phyloP scores from a whole-genome alignment of 1,140 invertebrate species.

The Papilio dardanus region DNA sequence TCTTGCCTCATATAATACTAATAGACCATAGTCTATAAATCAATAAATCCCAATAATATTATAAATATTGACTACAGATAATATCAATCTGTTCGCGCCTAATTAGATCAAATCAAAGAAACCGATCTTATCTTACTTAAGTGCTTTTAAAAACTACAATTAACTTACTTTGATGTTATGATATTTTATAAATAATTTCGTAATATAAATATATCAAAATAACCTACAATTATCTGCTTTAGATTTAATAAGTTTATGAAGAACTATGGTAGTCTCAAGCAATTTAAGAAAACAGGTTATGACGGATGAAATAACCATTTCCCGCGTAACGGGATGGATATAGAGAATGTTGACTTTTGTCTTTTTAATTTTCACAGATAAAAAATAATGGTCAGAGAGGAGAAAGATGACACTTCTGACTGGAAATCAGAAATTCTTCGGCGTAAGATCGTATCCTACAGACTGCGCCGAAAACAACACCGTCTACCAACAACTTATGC shows the following conservation, averaged over 20 bases:
- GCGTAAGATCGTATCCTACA: too few relatives aligned
- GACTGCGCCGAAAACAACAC: too few relatives aligned
- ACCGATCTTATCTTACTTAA: not conserved
- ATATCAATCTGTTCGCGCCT: not conserved
- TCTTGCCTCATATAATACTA: not conserved
- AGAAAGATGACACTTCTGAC: too few relatives aligned
- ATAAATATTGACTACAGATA: too few relatives aligned
- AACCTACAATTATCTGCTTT: not conserved
- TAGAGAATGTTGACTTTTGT: constrained; percentile 11
- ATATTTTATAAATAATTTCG: not conserved
- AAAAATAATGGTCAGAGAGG: not conserved
- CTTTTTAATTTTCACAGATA: constrained; percentile 1
- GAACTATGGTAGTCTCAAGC: not conserved
- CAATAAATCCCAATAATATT: too few relatives aligned
- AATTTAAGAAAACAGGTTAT: not conserved
- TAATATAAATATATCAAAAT: constrained; percentile 3
- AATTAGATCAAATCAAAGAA: not conserved
- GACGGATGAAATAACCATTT: constrained; percentile 1
- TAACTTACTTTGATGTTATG: not conserved
- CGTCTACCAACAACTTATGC: too few relatives aligned
- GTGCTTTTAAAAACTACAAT: constrained; percentile 13
- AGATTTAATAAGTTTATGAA: not conserved
- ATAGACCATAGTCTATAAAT: not conserved
- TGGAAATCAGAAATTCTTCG: too few relatives aligned
- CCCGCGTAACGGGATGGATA: not conserved